phyloP scores from a whole-genome alignment of 2,797 vertebrate genomes.

The Melanotaenia boesemani region DNA sequence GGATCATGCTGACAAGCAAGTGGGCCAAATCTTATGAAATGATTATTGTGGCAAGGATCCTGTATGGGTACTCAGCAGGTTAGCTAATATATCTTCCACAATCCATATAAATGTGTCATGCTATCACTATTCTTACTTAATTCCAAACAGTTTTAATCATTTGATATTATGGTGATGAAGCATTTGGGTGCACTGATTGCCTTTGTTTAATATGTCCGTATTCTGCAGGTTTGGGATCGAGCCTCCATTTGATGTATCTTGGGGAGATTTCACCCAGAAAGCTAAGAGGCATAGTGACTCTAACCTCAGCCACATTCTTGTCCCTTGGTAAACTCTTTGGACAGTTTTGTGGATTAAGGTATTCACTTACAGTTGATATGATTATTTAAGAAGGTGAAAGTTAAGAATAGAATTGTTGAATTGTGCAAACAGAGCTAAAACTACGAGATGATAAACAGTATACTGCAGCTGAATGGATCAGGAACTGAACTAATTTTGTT shows the following conservation, averaged over 20 bases:
- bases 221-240: slow-evolving; percentile 76
- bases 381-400: too few species aligned
- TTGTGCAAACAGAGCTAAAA: background rate
- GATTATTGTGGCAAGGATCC: slow-evolving; percentile 85
- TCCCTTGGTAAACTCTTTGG: slow-evolving; percentile 82
- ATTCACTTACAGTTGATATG: slow-evolving; percentile 6
- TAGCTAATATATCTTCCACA: background rate
- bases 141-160: background rate
- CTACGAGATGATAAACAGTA: background rate
- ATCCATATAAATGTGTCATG: background rate
- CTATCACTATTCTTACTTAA: background rate
- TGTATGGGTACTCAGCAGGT: slow-evolving; percentile 85
- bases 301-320: slow-evolving; percentile 70
- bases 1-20: slow-evolving; percentile 83
- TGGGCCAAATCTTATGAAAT: slow-evolving; percentile 85
- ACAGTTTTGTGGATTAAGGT: slow-evolving; percentile 86
- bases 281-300: slow-evolving; percentile 80
- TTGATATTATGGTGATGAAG: background rate
- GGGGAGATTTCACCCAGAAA: slow-evolving; percentile 84
- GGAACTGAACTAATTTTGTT: background rate
- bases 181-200: background rate
- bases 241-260: slow-evolving; percentile 81
- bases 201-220: background rate
- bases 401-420: too few species aligned
- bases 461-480: background rate